Percentiles rank a stretch among this genome's conserved stretches.
These are phyloP conservation scores for Alauda arvensis DNA, from an alignment of 2,797 vertebrate species.

Conservation along the genomic window DNA sequence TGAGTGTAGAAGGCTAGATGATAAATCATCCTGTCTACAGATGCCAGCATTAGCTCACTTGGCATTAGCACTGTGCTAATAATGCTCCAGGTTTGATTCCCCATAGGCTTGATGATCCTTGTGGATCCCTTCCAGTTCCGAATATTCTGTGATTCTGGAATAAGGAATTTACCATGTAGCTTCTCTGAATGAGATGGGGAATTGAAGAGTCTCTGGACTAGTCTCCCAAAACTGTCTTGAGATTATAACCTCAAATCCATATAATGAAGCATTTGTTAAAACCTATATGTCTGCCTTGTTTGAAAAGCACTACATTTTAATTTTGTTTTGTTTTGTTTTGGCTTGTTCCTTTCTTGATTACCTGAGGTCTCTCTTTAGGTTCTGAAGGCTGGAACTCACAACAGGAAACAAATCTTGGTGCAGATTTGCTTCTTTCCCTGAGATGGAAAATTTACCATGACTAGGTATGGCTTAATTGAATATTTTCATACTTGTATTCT, in stretches of 20 bases:
- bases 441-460: neutral
- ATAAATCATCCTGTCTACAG: neutral
- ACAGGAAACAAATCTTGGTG: neutral
- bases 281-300: neutral
- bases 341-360: neutral
- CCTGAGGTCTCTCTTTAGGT: neutral
- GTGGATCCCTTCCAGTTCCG: neutral
- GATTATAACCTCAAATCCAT: neutral
- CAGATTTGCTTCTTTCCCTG: neutral
- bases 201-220: neutral
- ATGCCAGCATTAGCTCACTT: neutral
- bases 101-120: neutral
- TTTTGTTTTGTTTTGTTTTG: neutral
- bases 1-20: neutral
- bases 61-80: neutral
- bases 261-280: neutral
- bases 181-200: neutral
- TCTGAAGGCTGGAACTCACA: neutral
- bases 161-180: neutral
- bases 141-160: neutral
- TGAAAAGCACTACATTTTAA: neutral
- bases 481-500: neutral
- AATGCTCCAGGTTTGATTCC: neutral
- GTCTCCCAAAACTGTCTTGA: neutral
- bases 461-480: neutral